phyloP scores from a whole-genome alignment of 2,888 invertebrate species.

The Agrotis clavis region DNA sequence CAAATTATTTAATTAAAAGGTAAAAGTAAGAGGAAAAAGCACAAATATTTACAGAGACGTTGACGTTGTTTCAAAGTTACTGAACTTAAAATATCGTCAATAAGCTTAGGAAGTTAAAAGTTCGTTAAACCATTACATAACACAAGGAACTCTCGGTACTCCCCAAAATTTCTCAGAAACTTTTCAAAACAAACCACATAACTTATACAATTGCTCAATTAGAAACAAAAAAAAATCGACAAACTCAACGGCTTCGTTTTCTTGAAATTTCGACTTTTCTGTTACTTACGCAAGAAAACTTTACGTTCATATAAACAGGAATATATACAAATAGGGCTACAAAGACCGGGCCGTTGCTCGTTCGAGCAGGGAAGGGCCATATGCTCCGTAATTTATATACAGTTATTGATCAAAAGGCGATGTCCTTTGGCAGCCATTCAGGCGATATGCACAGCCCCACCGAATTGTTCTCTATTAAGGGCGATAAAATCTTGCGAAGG shows the following conservation, averaged over 20 bases:
- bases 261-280: conserved; percentile 35
- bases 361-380: conserved; percentile 88
- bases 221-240: conserved; percentile 23
- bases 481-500: conserved; percentile 87
- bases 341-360: conserved; percentile 84
- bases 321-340: conserved; percentile 69
- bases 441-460: conserved; percentile 81
- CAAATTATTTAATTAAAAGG: too few relatives aligned
- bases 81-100: neutral
- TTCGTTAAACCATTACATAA: conserved; percentile 24
- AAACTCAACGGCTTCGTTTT: conserved; percentile 40
- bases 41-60: too few relatives aligned
- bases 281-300: conserved; percentile 47
- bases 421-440: conserved; percentile 88
- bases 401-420: conserved; percentile 91
- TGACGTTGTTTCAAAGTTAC: too few relatives aligned
- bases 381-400: conserved; percentile 90
- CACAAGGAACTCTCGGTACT: neutral
- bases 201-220: conserved; percentile 27
- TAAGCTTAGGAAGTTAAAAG: neutral
- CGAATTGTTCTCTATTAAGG: conserved; percentile 86
- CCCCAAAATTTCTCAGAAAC: conserved; percentile 5
- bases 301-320: conserved; percentile 69
- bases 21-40: too few relatives aligned
- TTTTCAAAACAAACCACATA: conserved; percentile 6